phyloP scores from a whole-genome alignment of 2,888 invertebrate genomes.

The Tortrix viridana region DNA sequence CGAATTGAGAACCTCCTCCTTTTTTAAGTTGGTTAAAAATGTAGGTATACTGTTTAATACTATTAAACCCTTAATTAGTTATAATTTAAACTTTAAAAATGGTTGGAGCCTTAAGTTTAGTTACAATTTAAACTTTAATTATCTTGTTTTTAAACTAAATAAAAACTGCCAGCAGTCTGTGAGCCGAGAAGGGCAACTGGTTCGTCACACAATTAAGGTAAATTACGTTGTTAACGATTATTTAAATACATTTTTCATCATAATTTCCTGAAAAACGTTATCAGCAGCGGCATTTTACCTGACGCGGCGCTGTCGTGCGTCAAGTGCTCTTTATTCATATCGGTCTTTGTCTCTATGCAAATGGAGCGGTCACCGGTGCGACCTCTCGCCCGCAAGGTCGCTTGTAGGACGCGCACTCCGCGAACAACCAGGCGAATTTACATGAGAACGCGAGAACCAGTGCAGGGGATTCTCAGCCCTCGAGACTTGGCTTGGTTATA shows the following conservation, averaged over 20 bases:
- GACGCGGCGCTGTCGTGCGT: constrained; percentile 26
- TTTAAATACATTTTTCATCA: neutral
- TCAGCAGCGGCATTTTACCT: constrained; percentile 29
- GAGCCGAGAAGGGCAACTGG: too few relatives aligned
- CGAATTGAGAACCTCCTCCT: too few relatives aligned
- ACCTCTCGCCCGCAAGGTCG: constrained; percentile 39
- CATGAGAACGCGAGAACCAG: constrained; percentile 21
- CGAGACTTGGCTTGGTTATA: constrained; percentile 3
- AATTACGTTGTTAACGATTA: too few relatives aligned
- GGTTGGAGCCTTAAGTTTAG: too few relatives aligned
- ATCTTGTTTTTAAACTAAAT: too few relatives aligned
- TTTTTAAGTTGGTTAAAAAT: too few relatives aligned
- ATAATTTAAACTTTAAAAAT: too few relatives aligned
- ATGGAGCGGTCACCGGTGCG: constrained; percentile 36
- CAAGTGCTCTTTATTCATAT: constrained; percentile 39
- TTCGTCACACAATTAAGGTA: too few relatives aligned
- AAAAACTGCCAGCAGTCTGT: too few relatives aligned
- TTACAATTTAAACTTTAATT: too few relatives aligned
- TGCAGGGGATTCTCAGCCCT: constrained; percentile 17
- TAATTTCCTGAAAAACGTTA: constrained; percentile 17
- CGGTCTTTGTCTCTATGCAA: constrained; percentile 38
- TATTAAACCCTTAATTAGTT: too few relatives aligned
- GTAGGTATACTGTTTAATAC: too few relatives aligned
- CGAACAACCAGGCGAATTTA: constrained; percentile 26
- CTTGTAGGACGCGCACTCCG: constrained; percentile 37